Evolutionary conservation across 2,888 invertebrate genomes (phyloP).

Genomic region (Tachystola acroxantha): DNA sequence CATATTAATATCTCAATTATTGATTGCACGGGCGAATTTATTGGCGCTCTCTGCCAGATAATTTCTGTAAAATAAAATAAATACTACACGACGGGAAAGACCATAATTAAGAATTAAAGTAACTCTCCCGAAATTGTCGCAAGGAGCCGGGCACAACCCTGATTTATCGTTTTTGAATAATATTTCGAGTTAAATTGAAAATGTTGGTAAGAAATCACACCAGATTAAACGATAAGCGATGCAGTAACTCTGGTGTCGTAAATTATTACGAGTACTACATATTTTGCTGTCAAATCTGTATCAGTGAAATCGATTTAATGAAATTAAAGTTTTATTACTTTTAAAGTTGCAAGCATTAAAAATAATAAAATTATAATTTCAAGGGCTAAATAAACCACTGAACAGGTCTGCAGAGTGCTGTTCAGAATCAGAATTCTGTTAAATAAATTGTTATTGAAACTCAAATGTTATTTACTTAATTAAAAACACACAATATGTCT

Average conservation of each 20-base stretch:
- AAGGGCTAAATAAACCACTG: too few species aligned
- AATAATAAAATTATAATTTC: too few species aligned
- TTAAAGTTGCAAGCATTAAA: too few species aligned
- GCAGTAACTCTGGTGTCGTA: constrained; percentile 29
- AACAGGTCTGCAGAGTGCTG: too few species aligned
- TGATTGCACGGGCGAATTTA: constrained; percentile 54
- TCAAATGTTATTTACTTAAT: too few species aligned
- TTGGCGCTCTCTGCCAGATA: constrained; percentile 37
- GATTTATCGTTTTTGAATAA: constrained; percentile 57
- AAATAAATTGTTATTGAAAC: too few species aligned
- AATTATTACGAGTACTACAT: constrained; percentile 22
- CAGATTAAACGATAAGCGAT: constrained; percentile 45
- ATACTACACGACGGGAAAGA: constrained; percentile 48
- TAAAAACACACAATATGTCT: too few species aligned
- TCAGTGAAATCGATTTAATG: constrained; percentile 11
- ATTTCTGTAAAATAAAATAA: constrained; percentile 61
- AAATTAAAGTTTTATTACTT: constrained; percentile 4
- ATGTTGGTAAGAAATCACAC: constrained; percentile 44
- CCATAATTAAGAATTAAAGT: constrained; percentile 70
- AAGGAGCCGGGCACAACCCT: constrained; percentile 39
- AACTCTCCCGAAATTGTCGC: constrained; percentile 59
- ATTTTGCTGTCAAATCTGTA: constrained; percentile 20
- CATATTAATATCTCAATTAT: constrained; percentile 47
- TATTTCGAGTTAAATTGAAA: constrained; percentile 58
- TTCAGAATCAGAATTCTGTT: too few species aligned